Percentiles rank a stretch among this genome's conserved stretches.
Evolutionary conservation across 1,140 invertebrate genomes (phyloP).

Genomic region (Trichoplusia ni): DNA sequence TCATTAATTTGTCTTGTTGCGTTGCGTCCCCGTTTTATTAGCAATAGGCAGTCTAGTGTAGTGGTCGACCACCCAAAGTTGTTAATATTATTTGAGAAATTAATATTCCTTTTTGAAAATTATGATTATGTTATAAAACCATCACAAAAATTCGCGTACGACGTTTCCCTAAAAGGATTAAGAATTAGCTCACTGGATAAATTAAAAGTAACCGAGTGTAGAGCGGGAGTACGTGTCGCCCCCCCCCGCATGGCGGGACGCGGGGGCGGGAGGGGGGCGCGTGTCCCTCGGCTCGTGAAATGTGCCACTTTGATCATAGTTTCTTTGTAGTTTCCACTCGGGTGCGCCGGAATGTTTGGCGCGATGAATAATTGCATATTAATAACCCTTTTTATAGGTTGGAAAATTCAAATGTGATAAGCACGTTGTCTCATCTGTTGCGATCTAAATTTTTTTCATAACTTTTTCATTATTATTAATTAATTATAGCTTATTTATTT

Average conservation of each 20-base stretch:
- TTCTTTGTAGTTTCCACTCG: constrained; percentile 25
- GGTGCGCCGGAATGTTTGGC: constrained; percentile 4
- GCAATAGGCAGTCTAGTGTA: too few relatives aligned
- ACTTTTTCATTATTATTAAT: too few relatives aligned
- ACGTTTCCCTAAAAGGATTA: neutral
- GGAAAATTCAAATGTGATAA: neutral
- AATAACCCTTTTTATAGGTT: neutral
- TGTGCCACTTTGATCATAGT: constrained; percentile 31
- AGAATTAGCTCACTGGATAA: neutral
- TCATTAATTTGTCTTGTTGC: too few relatives aligned
- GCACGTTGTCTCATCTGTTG: too few relatives aligned
- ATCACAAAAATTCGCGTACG: too few relatives aligned
- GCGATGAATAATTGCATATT: constrained; percentile 16
- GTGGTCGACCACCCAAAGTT: too few relatives aligned
- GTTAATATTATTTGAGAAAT: too few relatives aligned
- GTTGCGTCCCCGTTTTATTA: too few relatives aligned
- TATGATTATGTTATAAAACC: too few relatives aligned
- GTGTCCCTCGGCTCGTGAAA: constrained; percentile 22
- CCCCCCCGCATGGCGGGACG: neutral
- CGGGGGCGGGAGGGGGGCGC: neutral
- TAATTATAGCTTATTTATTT: too few relatives aligned
- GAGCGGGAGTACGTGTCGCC: neutral
- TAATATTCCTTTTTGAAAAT: too few relatives aligned
- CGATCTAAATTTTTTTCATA: too few relatives aligned
- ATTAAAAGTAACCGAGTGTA: constrained; percentile 20